Evolutionary conservation across 2,113 vertebrate species (phyloP).

Genomic region (Zosterops lateralis): DNA sequence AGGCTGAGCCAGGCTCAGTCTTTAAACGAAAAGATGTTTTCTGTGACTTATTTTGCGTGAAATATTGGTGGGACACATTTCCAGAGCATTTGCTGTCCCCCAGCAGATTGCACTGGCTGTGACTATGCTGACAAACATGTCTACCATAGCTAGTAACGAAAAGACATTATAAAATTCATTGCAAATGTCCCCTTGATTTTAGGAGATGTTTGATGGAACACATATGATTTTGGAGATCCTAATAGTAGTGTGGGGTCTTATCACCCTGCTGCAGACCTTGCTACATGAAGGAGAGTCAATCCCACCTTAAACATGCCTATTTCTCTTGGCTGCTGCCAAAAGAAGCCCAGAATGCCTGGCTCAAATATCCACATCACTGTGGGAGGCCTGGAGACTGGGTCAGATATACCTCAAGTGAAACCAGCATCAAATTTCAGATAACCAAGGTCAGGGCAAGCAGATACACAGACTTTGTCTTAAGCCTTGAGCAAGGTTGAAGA

Average conservation of each 20-base stretch:
- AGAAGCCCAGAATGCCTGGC: neutral
- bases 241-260: neutral
- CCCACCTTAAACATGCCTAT: neutral
- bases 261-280: neutral
- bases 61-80: neutral
- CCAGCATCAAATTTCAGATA: constrained; percentile 16
- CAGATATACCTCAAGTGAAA: neutral
- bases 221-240: neutral
- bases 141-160: neutral
- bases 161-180: neutral
- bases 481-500: neutral
- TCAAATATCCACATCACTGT: neutral
- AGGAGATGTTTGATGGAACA: neutral
- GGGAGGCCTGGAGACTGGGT: neutral
- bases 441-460: neutral
- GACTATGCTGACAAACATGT: neutral
- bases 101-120: neutral
- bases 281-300: neutral
- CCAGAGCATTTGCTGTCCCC: neutral
- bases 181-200: neutral
- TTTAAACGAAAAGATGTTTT: neutral
- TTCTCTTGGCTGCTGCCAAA: neutral
- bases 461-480: neutral
- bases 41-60: neutral
- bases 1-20: neutral